Conservation (phyloP, 2,113 vertebrate genomes). For the Ictalurus punctatus region DNA sequence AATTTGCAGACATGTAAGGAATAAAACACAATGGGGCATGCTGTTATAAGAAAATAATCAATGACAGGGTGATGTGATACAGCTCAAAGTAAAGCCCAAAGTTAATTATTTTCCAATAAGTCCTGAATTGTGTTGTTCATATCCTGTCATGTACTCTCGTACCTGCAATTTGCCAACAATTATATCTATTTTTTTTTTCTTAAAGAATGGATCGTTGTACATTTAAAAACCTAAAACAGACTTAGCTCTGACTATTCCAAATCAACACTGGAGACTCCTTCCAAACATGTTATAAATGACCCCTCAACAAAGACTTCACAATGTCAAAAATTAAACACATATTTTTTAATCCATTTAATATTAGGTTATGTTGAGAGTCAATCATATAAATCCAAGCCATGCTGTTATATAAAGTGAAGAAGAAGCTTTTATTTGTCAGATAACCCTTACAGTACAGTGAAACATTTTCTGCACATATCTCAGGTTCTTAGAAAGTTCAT, state of each 20-base stretch:
- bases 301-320: background rate
- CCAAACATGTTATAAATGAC: background rate
- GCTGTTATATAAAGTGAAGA: background rate
- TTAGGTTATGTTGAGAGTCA: background rate
- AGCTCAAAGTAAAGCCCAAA: background rate
- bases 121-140: background rate
- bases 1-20: constrained; percentile 15
- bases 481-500: background rate
- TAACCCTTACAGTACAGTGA: too few relatives aligned
- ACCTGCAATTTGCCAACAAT: background rate
- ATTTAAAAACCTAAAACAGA: too few relatives aligned
- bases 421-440: too few relatives aligned
- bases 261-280: background rate
- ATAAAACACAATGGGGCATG: background rate
- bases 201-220: background rate
- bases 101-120: too few relatives aligned
- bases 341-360: background rate
- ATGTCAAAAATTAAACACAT: background rate
- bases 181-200: background rate
- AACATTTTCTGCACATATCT: background rate
- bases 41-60: background rate
- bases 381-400: background rate
- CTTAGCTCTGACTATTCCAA: too few relatives aligned
- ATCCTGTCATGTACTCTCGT: background rate
- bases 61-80: background rate